Evolutionary conservation across 1,140 invertebrate species (phyloP).

Genomic region (Pteromalus puparum): DNA sequence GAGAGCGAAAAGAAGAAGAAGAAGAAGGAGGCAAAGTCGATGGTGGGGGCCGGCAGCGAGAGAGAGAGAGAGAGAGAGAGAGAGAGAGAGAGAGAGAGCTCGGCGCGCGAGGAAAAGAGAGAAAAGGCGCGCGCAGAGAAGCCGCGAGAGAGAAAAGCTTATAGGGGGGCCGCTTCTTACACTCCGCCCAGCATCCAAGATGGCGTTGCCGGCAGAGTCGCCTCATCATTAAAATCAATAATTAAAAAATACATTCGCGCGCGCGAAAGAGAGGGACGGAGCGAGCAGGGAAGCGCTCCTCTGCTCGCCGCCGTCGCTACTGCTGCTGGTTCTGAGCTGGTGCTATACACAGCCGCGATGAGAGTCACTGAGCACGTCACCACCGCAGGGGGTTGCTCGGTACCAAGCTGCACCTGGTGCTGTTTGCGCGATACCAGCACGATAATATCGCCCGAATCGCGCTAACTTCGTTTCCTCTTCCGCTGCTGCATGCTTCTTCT

Average conservation of each 20-base stretch:
- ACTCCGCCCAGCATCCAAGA: constrained; percentile 76
- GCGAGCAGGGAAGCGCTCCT: background rate
- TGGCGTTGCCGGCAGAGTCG: constrained; percentile 70
- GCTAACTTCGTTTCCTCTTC: constrained; percentile 10
- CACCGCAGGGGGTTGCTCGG: constrained; percentile 13
- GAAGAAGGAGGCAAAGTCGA: constrained; percentile 38
- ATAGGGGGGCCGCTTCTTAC: constrained; percentile 67
- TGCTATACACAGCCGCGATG: background rate
- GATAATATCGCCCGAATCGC: constrained; percentile 22
- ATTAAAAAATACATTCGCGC: constrained; percentile 75
- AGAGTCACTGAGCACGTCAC: background rate
- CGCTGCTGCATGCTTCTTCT: background rate
- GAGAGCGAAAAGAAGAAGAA: constrained; percentile 41
- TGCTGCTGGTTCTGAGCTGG: too few species aligned
- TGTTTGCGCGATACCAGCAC: constrained; percentile 35
- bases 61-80: constrained; percentile 34
- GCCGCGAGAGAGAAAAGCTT: constrained; percentile 43
- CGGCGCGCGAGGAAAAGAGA: constrained; percentile 55
- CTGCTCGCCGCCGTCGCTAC: background rate
- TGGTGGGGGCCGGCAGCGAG: constrained; percentile 19
- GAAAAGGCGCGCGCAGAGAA: constrained; percentile 32
- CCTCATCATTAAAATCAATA: constrained; percentile 77
- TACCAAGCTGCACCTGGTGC: constrained; percentile 40
- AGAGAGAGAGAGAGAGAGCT: background rate
- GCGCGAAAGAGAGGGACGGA: constrained; percentile 5